Base-by-base conservation (phyloP, 2,888 invertebrate species). In the Rhagium mordax region DNA sequence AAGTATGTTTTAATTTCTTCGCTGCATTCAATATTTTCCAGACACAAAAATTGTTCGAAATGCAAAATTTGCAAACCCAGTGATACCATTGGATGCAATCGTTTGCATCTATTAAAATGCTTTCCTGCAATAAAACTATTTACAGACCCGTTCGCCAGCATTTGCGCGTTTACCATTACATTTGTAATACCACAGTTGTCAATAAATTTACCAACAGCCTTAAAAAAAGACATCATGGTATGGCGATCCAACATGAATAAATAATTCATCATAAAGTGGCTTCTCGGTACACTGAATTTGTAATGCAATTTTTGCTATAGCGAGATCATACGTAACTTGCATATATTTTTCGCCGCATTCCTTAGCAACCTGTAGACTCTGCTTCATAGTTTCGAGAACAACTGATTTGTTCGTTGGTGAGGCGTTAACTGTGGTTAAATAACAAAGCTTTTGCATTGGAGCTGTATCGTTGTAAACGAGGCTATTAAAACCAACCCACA, bases 241-340 rank as follows among this genome's bases (percentile, higher is more conserved):
- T 84, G 84, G 79, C 20, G 79, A 70, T 15, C 85, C 86, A 16
- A 84, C 69, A 79, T 85, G 82, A 29, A 86, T 82, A 71, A 85
- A 86, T 71, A 86, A 20, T 69, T 83, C 81, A 49, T 83, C 81
- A 66, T 72, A 80, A 6, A 7, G 20, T 4, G 71, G 74, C 15
- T 59, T 64, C 53, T 79, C 74, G 0, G 60, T 71, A 2, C 21
- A 0, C 55, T 79, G 78, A 1, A 79, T 59, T 76, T 78, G 74
- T 18, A 79, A n/a, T n/a, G 81, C 81, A 8, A 80, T 57, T 74
- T 82, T 82, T 21, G 80, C 79, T n/a, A 81, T 81, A 2, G 80
- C 81, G 53, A 82, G 67, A 70, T 82, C 82, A 64, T 81, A 82
- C 1, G 81, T 77, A 0, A 81, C 77, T 53, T 71, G 18, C 0